Conservation (phyloP, 2,797 vertebrate genomes). For the Sebastiscus albofasciatus region DNA sequence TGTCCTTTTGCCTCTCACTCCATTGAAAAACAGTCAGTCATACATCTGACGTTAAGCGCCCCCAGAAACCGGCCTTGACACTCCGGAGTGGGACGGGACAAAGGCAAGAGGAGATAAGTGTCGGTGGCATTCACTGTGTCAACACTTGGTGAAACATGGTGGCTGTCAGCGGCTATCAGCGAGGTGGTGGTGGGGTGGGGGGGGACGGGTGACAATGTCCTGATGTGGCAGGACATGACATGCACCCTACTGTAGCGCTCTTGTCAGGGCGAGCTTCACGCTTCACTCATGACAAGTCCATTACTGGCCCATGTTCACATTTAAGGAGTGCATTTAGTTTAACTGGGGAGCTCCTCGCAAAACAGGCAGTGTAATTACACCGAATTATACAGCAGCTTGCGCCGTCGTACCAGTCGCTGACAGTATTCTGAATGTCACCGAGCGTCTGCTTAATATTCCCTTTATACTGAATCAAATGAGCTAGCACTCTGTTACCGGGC, state of each 20-base stretch:
- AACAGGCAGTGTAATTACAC: slow-evolving; percentile 55
- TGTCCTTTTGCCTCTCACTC: slow-evolving; percentile 46
- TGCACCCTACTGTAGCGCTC: slow-evolving; percentile 67
- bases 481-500: neutral
- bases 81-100: slow-evolving; percentile 59
- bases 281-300: slow-evolving; percentile 70
- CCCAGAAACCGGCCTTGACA: slow-evolving; percentile 67
- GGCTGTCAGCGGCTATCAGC: slow-evolving; percentile 71
- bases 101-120: slow-evolving; percentile 73
- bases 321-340: slow-evolving; percentile 29
- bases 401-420: slow-evolving; percentile 27
- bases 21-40: slow-evolving; percentile 62
- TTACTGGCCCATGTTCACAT: slow-evolving; percentile 57
- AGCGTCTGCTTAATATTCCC: slow-evolving; percentile 45
- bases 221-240: slow-evolving; percentile 75
- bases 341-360: slow-evolving; percentile 33
- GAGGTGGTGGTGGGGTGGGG: slow-evolving; percentile 47
- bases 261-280: slow-evolving; percentile 61
- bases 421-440: slow-evolving; percentile 48
- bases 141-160: slow-evolving; percentile 75
- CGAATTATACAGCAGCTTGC: slow-evolving; percentile 33
- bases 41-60: slow-evolving; percentile 59
- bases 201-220: slow-evolving; percentile 55
- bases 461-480: slow-evolving; percentile 29
- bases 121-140: slow-evolving; percentile 69